Evolutionary conservation across 2,888 invertebrate genomes (phyloP), one percentile per base, ranked within the genome.

Genomic region (Drosophila borealis): DNA sequence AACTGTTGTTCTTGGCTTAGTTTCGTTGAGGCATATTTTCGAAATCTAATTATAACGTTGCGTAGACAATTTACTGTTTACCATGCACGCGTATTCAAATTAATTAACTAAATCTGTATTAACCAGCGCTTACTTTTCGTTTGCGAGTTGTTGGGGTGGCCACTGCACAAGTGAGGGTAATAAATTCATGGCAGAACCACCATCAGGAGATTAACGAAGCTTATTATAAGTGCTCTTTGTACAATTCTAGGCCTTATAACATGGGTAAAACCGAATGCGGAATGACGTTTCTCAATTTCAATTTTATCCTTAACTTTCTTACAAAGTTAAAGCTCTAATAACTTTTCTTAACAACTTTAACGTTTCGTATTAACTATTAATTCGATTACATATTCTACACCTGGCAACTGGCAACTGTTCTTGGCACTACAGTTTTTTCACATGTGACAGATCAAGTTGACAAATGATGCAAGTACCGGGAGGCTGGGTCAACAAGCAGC

Each of bases 381-480:
- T 48, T 25, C 14, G 29, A 33, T 41, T 46, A 17, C 4, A 33
- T 33, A 8, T 41, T 21, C n/a, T 14, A 41, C 34, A 65, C 51
- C 51, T 46, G 51, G n/a, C 11, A 64, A 11, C 36, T 25, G 29
- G 10, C 53, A 36, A 36, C 17, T 36, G 55, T 54, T 54, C 33
- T 14, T 37, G 25, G 21, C 33, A 76, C 51, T 53, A 29, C 11
- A 60, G 29, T 68, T 51, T 53, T 39, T 48, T 21, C 36, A 2
- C 46, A 13, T 37, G 50, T 39, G 54, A 48, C 53, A 64, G 19
- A 10, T 42, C 49, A 66, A 41, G 59, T 73, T 88, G 88, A 85
- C 83, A 82, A 83, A 83, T 85, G 83, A 82, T 80, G 73, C 55
- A 41, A 11, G 56, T 36, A 46, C 60, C 60, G 66, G 54, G 66